Evolutionary conservation across 2,797 vertebrate species (phyloP), one percentile per base, ranked within the genome.

Genomic region (Balearica regulorum): DNA sequence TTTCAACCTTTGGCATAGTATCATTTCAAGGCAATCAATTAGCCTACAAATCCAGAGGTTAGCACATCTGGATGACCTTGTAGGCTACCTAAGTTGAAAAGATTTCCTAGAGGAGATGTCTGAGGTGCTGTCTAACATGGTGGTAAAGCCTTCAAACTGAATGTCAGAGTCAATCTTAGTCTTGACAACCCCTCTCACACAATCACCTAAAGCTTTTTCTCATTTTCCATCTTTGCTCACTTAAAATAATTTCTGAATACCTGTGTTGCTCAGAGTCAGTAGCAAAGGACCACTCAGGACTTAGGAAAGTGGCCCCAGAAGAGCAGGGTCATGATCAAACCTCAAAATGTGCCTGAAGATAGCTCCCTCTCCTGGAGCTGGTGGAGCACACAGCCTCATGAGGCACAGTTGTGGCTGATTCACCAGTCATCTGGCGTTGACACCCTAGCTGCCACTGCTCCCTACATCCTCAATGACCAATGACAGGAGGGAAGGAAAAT

Each of bases 391-490:
- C 3, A 33, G 16, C 21, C 21, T 54, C 31, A 5, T 2, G 10
- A 49, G 41, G 49, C 49, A 61, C 25, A 46, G 14, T 3, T 0
- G 0, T 44, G 43, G 39, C 17, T 70, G 28, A 73, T 11, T 26
- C 60, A 46, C 6, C 11, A 35, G 39, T 19, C 24, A 25, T 60
- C 54, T 90, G 55, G 12, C 0, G 0, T 11, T 72, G n/a, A 71
- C 37, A 68, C 10, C 10, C 39, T 68, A n/a, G 17, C 68, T 83
- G 53, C 28, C 41, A 35, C 39, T 58, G 20, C 35, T 58, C 54
- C 1, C 0, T 19, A 11, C 29, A 55, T 53, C 17, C 25, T 11
- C 66, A 53, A 19, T 10, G 29, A 43, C 37, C 20, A 25, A 26
- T 5, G 64, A 57, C 49, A 55, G 2, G 5, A 66, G 10, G 14